Percentiles rank a stretch among this genome's conserved stretches.
These are phyloP conservation scores for Conus ventricosus DNA, from an alignment of 1,140 invertebrate genomes.

Conservation along the genomic window DNA sequence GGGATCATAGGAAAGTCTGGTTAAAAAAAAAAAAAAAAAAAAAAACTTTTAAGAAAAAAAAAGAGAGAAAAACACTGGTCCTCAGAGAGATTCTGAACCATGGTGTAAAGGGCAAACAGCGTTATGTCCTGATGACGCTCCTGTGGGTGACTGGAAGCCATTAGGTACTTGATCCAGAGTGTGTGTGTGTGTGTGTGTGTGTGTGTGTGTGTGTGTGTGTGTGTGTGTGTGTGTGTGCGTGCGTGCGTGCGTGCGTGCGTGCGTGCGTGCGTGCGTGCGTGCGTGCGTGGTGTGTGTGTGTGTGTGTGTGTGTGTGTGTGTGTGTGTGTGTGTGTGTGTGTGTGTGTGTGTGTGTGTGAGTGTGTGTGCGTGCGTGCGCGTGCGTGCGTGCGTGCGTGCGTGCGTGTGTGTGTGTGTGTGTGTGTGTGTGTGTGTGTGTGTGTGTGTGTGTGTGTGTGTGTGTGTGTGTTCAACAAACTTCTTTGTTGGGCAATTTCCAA, in stretches of 20 bases:
- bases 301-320: neutral
- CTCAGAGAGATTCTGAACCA: neutral
- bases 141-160: neutral
- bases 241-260: neutral
- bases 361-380: neutral
- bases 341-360: neutral
- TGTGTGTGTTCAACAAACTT: neutral
- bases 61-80: neutral
- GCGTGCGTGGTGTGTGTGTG: constrained; percentile 6
- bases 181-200: neutral
- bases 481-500: too few species aligned
- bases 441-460: constrained; percentile 6
- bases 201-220: constrained; percentile 6
- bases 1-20: too few species aligned
- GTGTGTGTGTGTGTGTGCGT: neutral
- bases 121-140: neutral
- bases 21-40: too few species aligned
- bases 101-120: neutral
- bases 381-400: neutral
- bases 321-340: neutral
- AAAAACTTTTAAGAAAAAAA: neutral
- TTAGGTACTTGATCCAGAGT: neutral
- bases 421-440: neutral
- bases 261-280: too few species aligned
- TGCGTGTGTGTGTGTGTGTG: neutral